These are phyloP conservation scores for Aphyosemion australe DNA, from an alignment of 2,113 vertebrate species.

Conservation along the genomic window DNA sequence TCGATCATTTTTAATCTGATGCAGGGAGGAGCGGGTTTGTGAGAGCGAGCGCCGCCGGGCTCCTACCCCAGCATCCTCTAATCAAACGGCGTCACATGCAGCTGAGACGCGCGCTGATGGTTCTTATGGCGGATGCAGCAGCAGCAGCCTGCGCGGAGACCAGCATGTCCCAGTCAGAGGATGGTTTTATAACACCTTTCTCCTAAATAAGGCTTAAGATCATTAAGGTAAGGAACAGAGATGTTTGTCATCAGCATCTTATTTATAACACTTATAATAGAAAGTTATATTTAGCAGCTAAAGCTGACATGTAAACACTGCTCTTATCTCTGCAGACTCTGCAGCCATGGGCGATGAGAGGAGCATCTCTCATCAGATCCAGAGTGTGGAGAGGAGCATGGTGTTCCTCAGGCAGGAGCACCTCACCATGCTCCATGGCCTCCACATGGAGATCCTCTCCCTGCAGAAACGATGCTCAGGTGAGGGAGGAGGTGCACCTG, in stretches of 20 bases:
- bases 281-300: too few species aligned
- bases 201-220: constrained; percentile 28
- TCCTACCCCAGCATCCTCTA: constrained; percentile 16
- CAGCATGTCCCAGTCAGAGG: constrained; percentile 48
- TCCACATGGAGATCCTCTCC: constrained; percentile 95
- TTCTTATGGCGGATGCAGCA: constrained; percentile 31
- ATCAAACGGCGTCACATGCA: constrained; percentile 48
- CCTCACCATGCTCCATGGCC: constrained; percentile 88
- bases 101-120: constrained; percentile 27
- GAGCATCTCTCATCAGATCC: constrained; percentile 89
- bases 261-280: too few species aligned
- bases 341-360: constrained; percentile 83
- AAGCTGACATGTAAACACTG: neutral
- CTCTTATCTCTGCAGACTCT: constrained; percentile 18
- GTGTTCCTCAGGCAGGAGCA: constrained; percentile 94
- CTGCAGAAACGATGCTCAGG: constrained; percentile 96
- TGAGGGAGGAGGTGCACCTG: constrained; percentile 59
- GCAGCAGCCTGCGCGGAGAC: constrained; percentile 49
- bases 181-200: constrained; percentile 30
- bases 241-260: neutral
- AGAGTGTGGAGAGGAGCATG: constrained; percentile 91
- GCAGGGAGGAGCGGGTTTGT: constrained; percentile 20
- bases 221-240: constrained; percentile 42
- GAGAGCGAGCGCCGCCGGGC: too few species aligned
- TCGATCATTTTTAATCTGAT: neutral